Base-by-base conservation (phyloP, 2,888 invertebrate genomes). In the Acleris literana region DNA sequence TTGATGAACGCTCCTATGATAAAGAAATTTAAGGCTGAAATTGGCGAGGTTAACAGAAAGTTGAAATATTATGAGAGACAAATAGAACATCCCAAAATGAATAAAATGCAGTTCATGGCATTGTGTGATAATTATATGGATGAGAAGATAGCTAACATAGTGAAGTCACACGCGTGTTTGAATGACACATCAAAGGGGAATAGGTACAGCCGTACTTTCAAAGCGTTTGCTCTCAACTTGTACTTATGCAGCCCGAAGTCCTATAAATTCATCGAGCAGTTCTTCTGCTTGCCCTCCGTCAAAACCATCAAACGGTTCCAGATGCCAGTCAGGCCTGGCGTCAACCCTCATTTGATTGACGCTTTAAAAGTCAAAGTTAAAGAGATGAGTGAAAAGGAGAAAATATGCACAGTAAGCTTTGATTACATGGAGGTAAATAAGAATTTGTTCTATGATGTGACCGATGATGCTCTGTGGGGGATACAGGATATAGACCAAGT, bases 361-460 rank as follows among this genome's bases (percentile, higher is more conserved):
- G 22, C 52, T 43, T 51, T 65, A 11, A 55, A 44, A 5, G 39
- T 43, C 0, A 65, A 65, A 18, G 64, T 65, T 9, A 7, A 29
- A 5, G 43, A 49, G 2, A 65, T 65, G 64, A 44, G 43, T 1
- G 64, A 55, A 5, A 65, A 60, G 13, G 60, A 65, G 13, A 65
- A 60, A 29, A 4, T 60, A 18, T 65, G 64, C 29, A 46, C 64
- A 5, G 51, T 65, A 25, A 55, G 64, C 18, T 65, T 65, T 9
- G 64, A 60, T 3, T 54, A 55, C n/a, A 65, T 55, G 55, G 25
- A 39, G 0, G 25, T 60, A 4, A 60, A 55, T n/a, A 55, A 55
- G 5, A 65, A 65, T 55, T 29, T 65, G 29, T 65, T 44, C 49
- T 65, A 65, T 17, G 64, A 65, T 16, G 54, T 60, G n/a, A 25